Percentiles rank a stretch among this genome's conserved stretches.
Evolutionary conservation across 2,888 invertebrate genomes (phyloP).

Genomic region (Eristalinus aeneus): DNA sequence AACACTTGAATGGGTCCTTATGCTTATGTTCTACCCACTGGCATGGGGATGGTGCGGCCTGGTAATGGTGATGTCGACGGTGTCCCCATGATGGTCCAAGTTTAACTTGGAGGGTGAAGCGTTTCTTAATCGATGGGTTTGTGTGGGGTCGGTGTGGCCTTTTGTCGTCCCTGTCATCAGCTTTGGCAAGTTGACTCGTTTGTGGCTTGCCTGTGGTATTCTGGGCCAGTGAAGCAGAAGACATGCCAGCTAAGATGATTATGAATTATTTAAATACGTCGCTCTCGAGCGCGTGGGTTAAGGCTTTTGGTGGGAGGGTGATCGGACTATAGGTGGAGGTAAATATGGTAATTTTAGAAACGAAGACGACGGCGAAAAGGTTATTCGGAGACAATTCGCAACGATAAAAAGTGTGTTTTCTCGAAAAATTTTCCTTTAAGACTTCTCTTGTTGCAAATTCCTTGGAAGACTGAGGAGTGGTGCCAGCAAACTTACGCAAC

Average conservation of each 20-base stretch:
- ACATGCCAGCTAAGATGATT: constrained; percentile 28
- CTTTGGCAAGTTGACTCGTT: constrained; percentile 27
- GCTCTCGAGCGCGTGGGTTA: not conserved
- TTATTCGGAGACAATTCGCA: not conserved
- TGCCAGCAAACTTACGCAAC: not conserved
- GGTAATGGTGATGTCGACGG: not conserved
- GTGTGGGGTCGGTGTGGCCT: constrained; percentile 14
- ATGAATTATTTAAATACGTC: constrained; percentile 38
- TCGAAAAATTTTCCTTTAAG: not conserved
- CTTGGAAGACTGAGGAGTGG: not conserved
- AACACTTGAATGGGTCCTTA: constrained; percentile 54
- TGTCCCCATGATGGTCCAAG: constrained; percentile 17
- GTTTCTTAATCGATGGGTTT: constrained; percentile 43
- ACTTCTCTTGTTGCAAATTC: not conserved
- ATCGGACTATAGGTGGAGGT: not conserved
- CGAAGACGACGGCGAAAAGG: not conserved
- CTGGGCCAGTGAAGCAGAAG: constrained; percentile 37
- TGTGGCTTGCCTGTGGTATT: constrained; percentile 1
- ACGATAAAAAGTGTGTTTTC: not conserved
- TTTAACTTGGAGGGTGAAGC: constrained; percentile 30
- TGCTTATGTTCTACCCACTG: constrained; percentile 50
- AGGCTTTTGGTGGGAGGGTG: not conserved
- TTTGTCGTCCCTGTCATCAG: constrained; percentile 4
- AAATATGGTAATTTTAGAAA: not conserved
- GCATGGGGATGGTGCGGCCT: too few species aligned